phyloP scores from a whole-genome alignment of 2,797 vertebrate species.

The Loris lydekkerianus region DNA sequence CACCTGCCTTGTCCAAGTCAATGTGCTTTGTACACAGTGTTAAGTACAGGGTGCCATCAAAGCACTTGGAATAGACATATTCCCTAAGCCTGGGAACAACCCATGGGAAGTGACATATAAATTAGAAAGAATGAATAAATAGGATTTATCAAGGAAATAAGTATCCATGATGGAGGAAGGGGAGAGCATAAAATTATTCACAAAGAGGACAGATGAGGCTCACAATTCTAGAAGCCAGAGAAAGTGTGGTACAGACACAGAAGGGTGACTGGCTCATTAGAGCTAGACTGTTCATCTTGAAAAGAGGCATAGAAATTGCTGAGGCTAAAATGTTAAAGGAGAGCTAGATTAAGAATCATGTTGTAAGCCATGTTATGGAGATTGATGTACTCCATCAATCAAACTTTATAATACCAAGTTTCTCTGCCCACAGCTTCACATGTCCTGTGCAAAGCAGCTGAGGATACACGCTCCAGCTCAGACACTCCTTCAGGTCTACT shows the following conservation, averaged over 20 bases:
- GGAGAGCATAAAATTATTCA: background rate
- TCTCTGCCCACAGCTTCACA: background rate
- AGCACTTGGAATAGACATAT: background rate
- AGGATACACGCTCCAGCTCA: background rate
- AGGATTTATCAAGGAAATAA: background rate
- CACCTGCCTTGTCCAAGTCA: background rate
- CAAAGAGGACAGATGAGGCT: background rate
- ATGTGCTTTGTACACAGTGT: background rate
- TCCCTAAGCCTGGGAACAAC: background rate
- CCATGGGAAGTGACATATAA: background rate
- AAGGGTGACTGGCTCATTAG: background rate
- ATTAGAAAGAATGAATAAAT: background rate
- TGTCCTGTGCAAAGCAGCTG: background rate
- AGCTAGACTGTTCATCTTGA: background rate
- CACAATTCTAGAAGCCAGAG: background rate
- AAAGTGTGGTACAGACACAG: background rate
- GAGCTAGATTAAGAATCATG: background rate
- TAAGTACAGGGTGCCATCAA: background rate
- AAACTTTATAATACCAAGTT: background rate
- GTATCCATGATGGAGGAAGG: background rate
- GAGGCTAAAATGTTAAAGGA: background rate
- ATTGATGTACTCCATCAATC: background rate
- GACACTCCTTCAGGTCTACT: background rate
- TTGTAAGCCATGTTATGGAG: background rate
- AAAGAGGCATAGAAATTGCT: background rate